A percentile compares a stretch with the other conserved stretches of the same genome.
Evolutionary conservation across 2,113 vertebrate genomes (phyloP).

Genomic region (Python bivittatus): DNA sequence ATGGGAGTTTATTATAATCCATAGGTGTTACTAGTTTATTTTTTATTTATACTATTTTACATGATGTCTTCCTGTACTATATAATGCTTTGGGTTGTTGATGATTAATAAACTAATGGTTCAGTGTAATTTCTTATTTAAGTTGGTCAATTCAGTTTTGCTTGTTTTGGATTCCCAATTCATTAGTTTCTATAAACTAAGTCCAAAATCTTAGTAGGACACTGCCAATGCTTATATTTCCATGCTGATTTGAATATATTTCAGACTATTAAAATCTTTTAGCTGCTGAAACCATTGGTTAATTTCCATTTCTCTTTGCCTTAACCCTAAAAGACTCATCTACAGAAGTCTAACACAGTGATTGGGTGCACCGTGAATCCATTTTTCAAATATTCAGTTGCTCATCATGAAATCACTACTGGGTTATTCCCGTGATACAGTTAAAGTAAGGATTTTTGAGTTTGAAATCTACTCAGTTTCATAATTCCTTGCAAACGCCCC

Average conservation of each 20-base stretch:
- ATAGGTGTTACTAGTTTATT: not conserved
- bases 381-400: not conserved
- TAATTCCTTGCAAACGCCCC: not conserved
- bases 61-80: not conserved
- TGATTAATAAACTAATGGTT: not conserved
- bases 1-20: not conserved
- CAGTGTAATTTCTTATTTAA: not conserved
- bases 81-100: not conserved
- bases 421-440: not conserved
- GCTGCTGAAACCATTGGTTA: slow-evolving; percentile 19
- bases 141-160: not conserved
- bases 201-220: not conserved
- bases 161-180: not conserved
- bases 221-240: slow-evolving; percentile 10
- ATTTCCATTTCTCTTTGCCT: not conserved
- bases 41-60: not conserved
- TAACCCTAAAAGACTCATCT: not conserved
- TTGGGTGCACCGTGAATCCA: not conserved
- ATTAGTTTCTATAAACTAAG: slow-evolving; percentile 8
- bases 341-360: not conserved
- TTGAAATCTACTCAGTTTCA: not conserved
- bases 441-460: not conserved
- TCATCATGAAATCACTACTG: not conserved
- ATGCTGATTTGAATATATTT: not conserved
- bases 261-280: slow-evolving; percentile 24